A percentile compares a stretch with the other conserved stretches of the same genome.
Conservation (phyloP, 2,888 invertebrate genomes). For the Agonopterix subpropinquella region DNA sequence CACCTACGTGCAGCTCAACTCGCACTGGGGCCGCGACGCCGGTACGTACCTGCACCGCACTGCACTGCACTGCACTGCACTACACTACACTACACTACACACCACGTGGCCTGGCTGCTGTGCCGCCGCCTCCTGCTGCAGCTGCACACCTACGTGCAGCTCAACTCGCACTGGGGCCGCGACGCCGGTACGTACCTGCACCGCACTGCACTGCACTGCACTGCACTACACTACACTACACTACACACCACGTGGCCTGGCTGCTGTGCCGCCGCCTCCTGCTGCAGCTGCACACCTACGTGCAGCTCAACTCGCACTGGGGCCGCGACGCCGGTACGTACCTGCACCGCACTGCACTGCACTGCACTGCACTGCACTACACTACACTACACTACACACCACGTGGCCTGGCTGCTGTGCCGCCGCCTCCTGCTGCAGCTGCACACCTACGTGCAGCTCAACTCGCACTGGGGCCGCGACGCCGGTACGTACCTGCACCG, state of each 20-base stretch:
- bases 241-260: constrained; percentile 92
- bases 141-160: constrained; percentile 94
- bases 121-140: constrained; percentile 92
- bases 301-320: constrained; percentile 85
- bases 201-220: too few relatives aligned
- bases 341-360: not conserved
- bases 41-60: constrained; percentile 18
- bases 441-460: constrained; percentile 95
- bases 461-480: constrained; percentile 72
- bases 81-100: constrained; percentile 42
- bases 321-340: constrained; percentile 41
- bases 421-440: constrained; percentile 91
- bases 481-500: constrained; percentile 21
- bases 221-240: not conserved
- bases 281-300: constrained; percentile 94
- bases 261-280: constrained; percentile 91
- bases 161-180: constrained; percentile 79
- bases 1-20: constrained; percentile 91
- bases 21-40: constrained; percentile 69
- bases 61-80: too few relatives aligned
- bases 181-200: constrained; percentile 23
- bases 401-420: constrained; percentile 96
- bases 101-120: constrained; percentile 95
- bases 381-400: constrained; percentile 67
- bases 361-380: too few relatives aligned